phyloP scores from a whole-genome alignment of 1,140 invertebrate genomes.

The Araneus ventricosus region DNA sequence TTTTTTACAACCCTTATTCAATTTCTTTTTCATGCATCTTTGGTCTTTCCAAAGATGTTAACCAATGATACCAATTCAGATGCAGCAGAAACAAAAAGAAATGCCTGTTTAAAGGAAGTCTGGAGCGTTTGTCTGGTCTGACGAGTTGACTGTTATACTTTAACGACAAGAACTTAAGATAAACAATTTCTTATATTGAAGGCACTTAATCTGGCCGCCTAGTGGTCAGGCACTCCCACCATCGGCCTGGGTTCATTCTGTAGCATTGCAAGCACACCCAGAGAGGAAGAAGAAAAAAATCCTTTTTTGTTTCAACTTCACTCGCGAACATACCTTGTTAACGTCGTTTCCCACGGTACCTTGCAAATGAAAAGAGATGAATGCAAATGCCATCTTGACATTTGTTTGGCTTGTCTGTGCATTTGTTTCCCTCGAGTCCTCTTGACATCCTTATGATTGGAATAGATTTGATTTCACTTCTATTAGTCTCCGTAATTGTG shows the following conservation, averaged over 20 bases:
- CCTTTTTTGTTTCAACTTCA: not conserved
- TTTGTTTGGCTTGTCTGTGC: not conserved
- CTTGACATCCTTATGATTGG: not conserved
- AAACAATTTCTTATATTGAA: constrained; percentile 27
- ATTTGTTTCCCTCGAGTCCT: not conserved
- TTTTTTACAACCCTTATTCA: not conserved
- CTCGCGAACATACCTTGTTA: not conserved
- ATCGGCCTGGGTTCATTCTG: not conserved
- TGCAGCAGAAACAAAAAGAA: not conserved
- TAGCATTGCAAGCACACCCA: not conserved
- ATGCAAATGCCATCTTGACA: not conserved
- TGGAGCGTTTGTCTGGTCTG: not conserved
- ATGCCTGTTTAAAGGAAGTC: not conserved
- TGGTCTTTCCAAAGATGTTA: too few relatives aligned
- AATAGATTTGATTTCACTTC: not conserved
- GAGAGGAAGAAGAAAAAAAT: not conserved
- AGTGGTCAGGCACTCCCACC: constrained; percentile 42
- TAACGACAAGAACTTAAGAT: constrained; percentile 10
- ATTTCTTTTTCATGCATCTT: not conserved
- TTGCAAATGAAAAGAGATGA: not conserved
- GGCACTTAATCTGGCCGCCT: constrained; percentile 29
- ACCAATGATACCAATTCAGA: not conserved
- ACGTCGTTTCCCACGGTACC: constrained; percentile 11
- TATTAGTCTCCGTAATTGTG: too few relatives aligned
- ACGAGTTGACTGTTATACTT: constrained; percentile 38